Evolutionary conservation across 2,888 invertebrate genomes (phyloP), one percentile per base, ranked within the genome.

Genomic region (Gymnoscelis rufifasciata): DNA sequence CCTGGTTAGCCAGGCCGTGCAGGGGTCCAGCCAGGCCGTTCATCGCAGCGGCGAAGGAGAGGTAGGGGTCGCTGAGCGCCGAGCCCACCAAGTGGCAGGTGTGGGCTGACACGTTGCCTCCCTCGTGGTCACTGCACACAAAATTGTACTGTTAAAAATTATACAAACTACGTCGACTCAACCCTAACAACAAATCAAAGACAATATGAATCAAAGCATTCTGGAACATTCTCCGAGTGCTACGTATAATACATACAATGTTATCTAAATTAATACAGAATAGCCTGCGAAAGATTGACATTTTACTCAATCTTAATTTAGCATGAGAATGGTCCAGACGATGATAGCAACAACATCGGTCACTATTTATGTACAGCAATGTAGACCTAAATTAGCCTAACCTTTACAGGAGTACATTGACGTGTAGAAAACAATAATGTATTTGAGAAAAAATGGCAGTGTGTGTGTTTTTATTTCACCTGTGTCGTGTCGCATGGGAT

Each of bases 101-200:
- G 83, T 98, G 98, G 1, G 98, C 98, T 6, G 96, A 97, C 4
- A 98, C 98, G 78, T 98, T 98, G 62, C 98, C 97, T 60, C 97
- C 97, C 83, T 98, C 97, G 84, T 98, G 97, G 78, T 98, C 97
- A 88, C 95, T 88, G 75, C n/a, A 54, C 3, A 19, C 19, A 19
- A 19, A 2, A 19, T 3, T 19, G n/a, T 19, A 15, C 7, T 29
- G 14, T 30, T 23, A 35, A n/a, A 8, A 26, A 26, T 6, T 6
- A 19, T 19, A 19, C 19, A 19, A 2, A 3, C 5, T 19, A 19
- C 5, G 2, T 19, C 19, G 19, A 5, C 19, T 19, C 5, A 19
- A 19, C 19, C 19, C 19, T 19, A 19, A 5, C 19, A 5, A 19
- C 19, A 19, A 19, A 19, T n/a, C n/a, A n/a, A n/a, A n/a, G n/a